Conservation (phyloP, 2,797 vertebrate species). For the Lindbergichthys nudifrons region DNA sequence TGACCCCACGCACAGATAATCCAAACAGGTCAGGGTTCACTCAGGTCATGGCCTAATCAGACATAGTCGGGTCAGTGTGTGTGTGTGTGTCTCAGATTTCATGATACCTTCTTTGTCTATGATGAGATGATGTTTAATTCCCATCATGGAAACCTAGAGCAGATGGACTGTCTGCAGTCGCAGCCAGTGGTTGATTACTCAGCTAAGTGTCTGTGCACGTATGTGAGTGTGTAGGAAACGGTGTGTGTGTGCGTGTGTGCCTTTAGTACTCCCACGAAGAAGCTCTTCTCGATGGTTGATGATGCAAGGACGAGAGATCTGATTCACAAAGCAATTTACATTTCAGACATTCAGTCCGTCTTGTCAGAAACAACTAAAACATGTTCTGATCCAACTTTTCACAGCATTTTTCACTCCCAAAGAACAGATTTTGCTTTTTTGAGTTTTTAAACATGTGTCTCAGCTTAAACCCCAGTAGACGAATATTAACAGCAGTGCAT, state of each 20-base stretch:
- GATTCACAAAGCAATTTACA: slow-evolving; percentile 36
- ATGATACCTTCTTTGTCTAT: slow-evolving; percentile 29
- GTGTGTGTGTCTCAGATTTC: slow-evolving; percentile 32
- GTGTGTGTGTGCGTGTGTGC: slow-evolving; percentile 4
- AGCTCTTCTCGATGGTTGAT: slow-evolving; percentile 17
- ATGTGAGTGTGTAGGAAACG: not conserved
- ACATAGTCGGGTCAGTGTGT: slow-evolving; percentile 31
- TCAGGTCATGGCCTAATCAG: slow-evolving; percentile 64
- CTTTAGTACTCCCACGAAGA: slow-evolving; percentile 47
- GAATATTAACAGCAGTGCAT: no score
- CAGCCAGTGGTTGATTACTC: slow-evolving; percentile 57
- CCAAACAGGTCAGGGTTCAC: slow-evolving; percentile 55
- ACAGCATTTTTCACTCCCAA: no score
- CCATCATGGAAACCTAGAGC: slow-evolving; percentile 40
- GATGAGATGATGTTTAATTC: slow-evolving; percentile 26
- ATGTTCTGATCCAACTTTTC: no score
- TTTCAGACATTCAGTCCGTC: not conserved
- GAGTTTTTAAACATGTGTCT: not conserved
- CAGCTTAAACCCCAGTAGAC: no score
- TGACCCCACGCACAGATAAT: slow-evolving; percentile 58
- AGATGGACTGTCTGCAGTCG: slow-evolving; percentile 59
- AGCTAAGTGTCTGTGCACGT: slow-evolving; percentile 18
- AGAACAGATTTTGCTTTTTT: no score
- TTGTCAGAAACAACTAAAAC: no score
- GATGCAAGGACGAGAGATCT: slow-evolving; percentile 30